Evolutionary conservation across 2,797 vertebrate species (phyloP).

Genomic region (Microhierax caerulescens): DNA sequence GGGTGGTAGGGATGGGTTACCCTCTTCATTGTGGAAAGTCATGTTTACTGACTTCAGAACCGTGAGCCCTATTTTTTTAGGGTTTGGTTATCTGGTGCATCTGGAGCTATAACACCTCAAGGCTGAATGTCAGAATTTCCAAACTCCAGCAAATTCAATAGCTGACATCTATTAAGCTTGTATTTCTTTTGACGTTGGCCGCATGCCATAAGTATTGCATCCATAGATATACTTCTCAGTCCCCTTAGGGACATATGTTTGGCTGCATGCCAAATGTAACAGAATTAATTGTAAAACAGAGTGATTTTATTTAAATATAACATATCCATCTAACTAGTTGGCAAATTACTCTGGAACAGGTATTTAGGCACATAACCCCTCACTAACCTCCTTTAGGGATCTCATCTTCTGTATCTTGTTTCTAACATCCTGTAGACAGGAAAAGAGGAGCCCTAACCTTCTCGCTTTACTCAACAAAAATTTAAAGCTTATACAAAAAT

Average conservation of each 20-base stretch:
- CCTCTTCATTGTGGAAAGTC: neutral
- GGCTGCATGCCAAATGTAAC: constrained; percentile 24
- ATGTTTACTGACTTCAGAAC: neutral
- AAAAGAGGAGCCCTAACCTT: constrained; percentile 20
- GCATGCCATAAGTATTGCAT: neutral
- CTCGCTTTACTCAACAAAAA: neutral
- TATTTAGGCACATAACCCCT: constrained; percentile 2
- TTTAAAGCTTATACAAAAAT: neutral
- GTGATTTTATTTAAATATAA: constrained; percentile 10
- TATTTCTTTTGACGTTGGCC: neutral
- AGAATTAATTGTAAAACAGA: constrained; percentile 12
- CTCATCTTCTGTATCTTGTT: constrained; percentile 3
- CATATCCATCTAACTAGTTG: neutral
- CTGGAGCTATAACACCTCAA: neutral
- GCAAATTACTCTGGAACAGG: neutral
- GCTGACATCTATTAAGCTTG: constrained; percentile 15
- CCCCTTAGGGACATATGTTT: neutral
- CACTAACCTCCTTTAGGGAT: constrained; percentile 27
- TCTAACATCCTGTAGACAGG: constrained; percentile 30
- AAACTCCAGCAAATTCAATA: neutral
- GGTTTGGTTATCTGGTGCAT: neutral
- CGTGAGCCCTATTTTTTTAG: neutral
- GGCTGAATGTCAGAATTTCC: constrained; percentile 29
- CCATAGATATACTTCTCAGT: neutral
- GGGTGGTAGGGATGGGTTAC: neutral